Conservation (phyloP, 1,140 invertebrate species). For the Archegozetes longisetosus region DNA sequence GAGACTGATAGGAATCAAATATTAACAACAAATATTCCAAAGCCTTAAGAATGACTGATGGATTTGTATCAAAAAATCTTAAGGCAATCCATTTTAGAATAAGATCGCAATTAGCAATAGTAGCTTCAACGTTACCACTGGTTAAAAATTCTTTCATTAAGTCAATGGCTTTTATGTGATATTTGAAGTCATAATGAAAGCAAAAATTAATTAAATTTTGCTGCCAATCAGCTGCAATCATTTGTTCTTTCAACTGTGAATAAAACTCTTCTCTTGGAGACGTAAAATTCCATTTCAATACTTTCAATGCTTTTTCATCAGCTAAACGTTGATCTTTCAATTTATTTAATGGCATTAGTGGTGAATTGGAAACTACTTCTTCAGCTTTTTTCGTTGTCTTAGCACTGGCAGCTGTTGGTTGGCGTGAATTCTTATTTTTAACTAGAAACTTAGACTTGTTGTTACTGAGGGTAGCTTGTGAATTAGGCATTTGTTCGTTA, state of each 20-base stretch:
- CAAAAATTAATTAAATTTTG: slow-evolving; percentile 69
- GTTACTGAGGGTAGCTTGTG: not conserved
- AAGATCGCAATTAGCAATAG: slow-evolving; percentile 80
- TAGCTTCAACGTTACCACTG: slow-evolving; percentile 50
- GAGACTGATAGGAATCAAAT: slow-evolving; percentile 58
- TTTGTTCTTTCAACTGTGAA: slow-evolving; percentile 74
- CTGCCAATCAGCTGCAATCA: slow-evolving; percentile 70
- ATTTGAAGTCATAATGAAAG: slow-evolving; percentile 90
- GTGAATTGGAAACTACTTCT: not conserved
- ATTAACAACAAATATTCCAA: slow-evolving; percentile 74
- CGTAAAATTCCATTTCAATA: slow-evolving; percentile 90
- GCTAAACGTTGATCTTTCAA: slow-evolving; percentile 75
- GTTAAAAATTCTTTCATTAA: slow-evolving; percentile 48
- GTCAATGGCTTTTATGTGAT: slow-evolving; percentile 89
- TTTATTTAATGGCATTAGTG: slow-evolving; percentile 58
- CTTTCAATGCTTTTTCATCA: slow-evolving; percentile 77
- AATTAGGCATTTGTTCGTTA: not conserved
- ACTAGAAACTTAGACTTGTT: not conserved
- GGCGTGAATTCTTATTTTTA: not conserved
- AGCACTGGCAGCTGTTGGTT: not conserved
- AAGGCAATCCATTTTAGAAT: slow-evolving; percentile 91
- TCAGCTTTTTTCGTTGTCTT: not conserved
- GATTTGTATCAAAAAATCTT: slow-evolving; percentile 95
- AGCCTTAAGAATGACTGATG: slow-evolving; percentile 82
- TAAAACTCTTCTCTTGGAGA: slow-evolving; percentile 82